These are phyloP conservation scores for Sphaerodactylus townsendi DNA, from an alignment of 2,113 vertebrate genomes.

Conservation along the genomic window DNA sequence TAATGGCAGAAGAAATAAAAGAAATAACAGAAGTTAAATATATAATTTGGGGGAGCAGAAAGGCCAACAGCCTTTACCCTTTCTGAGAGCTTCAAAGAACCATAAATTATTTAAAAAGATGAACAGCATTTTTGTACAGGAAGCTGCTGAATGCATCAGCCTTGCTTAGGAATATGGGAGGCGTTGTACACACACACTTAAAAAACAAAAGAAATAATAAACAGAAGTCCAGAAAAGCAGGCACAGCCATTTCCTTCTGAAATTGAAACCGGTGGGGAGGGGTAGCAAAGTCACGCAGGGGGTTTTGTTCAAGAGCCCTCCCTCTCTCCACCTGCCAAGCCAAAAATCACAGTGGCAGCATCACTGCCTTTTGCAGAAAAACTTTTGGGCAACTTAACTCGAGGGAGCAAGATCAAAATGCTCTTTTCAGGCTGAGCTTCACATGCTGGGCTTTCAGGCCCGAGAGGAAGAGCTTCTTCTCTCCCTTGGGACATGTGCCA, in stretches of 20 bases:
- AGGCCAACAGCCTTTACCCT: too few relatives aligned
- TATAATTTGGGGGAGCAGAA: neutral
- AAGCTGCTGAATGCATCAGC: neutral
- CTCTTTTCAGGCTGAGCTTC: slow-evolving; percentile 76
- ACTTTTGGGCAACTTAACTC: slow-evolving; percentile 79
- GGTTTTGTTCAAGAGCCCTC: neutral
- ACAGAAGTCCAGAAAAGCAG: neutral
- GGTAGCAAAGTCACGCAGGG: neutral
- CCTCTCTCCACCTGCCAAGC: neutral
- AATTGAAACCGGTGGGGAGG: neutral
- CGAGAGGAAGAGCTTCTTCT: slow-evolving; percentile 79
- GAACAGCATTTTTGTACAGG: neutral
- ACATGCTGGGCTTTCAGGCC: slow-evolving; percentile 81
- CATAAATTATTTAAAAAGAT: neutral
- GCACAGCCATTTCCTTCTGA: neutral
- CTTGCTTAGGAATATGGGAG: neutral
- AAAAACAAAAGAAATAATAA: neutral
- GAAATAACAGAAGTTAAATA: too few relatives aligned
- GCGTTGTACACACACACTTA: neutral
- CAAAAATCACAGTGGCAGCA: neutral
- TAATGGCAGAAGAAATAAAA: neutral
- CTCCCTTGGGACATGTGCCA: slow-evolving; percentile 93
- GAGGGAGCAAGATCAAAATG: slow-evolving; percentile 74
- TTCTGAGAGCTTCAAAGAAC: neutral
- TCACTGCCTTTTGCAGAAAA: slow-evolving; percentile 39